Evolutionary conservation across 2,113 vertebrate genomes (phyloP), one percentile per base, ranked within the genome.

Genomic region (Arenaria interpres): DNA sequence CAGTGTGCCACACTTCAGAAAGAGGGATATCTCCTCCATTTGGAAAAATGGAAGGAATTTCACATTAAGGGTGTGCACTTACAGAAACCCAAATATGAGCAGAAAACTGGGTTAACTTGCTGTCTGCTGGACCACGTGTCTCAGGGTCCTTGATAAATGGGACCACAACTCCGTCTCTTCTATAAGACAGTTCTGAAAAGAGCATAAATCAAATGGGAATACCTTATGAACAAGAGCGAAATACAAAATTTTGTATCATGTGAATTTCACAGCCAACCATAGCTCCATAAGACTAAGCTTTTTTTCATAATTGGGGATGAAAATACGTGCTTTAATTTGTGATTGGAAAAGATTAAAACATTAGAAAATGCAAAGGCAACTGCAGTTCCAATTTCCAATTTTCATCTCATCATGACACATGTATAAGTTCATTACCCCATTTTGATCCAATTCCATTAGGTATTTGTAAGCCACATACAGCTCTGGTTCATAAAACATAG

Each of bases 391-490:
- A 60, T 77, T 92, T 86, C 56, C 64, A 85, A 3, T 93, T 89
- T 66, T 87, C 71, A 35, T 89, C 48, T 78, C 84, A 63, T 23
- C 46, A 30, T 69, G 78, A 94, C 83, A 89, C 57, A 50, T 72
- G 39, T 72, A 88, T 86, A 82, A 85, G 86, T 94, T 62, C 71
- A 56, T 90, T 95, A 89, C 57, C 67, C 69, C 28, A 10, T 88
- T 96, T 95, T 91, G 90, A 72, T 94, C 88, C 85, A 76, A 56
- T 91, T 94, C 74, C 67, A 64, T 90, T 66, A 88, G 74, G 53
- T 75, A 76, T 56, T 78, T 88, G 59, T 92, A 37, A 74, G 68
- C 89, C 81, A 74, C 57, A 24, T 91, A 68, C 84, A 96, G 87
- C 53, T 33, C 77, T 87, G 80, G 91, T 90, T 71, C 51, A 75